Percentiles rank a stretch among this genome's conserved stretches.
Evolutionary conservation across 2,797 vertebrate genomes (phyloP).

Genomic region (Silurus aristotelis): DNA sequence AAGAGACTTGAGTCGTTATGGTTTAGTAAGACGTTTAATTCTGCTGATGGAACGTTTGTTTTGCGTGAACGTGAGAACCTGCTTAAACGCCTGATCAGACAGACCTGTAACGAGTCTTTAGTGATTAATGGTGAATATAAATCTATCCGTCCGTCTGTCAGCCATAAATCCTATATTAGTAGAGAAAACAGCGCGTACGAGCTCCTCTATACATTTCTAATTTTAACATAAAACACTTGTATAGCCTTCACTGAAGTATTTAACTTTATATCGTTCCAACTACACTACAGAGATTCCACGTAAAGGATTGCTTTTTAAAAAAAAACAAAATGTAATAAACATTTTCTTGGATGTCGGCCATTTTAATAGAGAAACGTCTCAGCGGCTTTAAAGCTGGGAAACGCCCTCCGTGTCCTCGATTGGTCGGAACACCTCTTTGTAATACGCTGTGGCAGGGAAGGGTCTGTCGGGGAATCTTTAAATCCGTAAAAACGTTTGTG

Average conservation of each 20-base stretch:
- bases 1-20: neutral
- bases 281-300: slow-evolving; percentile 10
- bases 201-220: slow-evolving; percentile 40
- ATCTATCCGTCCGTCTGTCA: neutral
- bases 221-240: slow-evolving; percentile 62
- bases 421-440: neutral
- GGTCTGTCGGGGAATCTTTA: no score
- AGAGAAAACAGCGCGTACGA: neutral
- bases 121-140: neutral
- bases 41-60: neutral
- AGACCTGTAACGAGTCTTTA: neutral
- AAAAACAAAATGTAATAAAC: neutral
- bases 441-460: neutral
- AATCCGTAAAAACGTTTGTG: neutral
- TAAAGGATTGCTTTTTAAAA: no score
- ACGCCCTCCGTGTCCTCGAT: neutral
- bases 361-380: neutral
- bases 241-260: slow-evolving; percentile 62
- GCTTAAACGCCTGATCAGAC: neutral
- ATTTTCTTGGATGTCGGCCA: neutral
- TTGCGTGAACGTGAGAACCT: neutral
- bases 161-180: neutral
- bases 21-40: slow-evolving; percentile 17
- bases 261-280: slow-evolving; percentile 22
- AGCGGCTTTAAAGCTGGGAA: neutral